A percentile compares a stretch with the other conserved stretches of the same genome.
Evolutionary conservation across 2,888 invertebrate species (phyloP).

Genomic region (Tenthredo notha): DNA sequence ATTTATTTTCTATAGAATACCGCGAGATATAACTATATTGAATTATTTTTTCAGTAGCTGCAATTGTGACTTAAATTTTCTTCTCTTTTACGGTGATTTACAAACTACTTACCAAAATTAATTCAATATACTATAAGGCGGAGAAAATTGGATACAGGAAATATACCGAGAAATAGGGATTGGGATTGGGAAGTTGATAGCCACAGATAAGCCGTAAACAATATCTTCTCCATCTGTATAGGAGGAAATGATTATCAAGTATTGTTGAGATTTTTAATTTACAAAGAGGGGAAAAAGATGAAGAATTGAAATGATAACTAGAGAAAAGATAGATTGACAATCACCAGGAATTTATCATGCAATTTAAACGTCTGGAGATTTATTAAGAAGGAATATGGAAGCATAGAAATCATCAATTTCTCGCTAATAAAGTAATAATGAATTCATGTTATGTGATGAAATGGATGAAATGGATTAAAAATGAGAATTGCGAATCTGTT

Average conservation of each 20-base stretch:
- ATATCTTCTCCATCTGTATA: conserved; percentile 25
- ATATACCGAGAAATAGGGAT: not conserved
- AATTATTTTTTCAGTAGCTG: not conserved
- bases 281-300: not conserved
- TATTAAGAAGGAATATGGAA: not conserved
- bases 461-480: not conserved
- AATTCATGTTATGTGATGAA: not conserved
- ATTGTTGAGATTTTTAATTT: not conserved
- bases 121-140: conserved; percentile 31
- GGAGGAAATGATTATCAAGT: not conserved
- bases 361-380: not conserved
- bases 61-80: not conserved
- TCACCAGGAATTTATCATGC: not conserved
- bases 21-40: not conserved
- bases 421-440: not conserved
- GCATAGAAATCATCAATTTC: not conserved
- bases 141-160: conserved; percentile 10
- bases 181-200: not conserved
- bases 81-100: not conserved
- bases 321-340: not conserved
- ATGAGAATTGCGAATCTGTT: not conserved
- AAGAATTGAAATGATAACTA: not conserved
- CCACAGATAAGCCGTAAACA: not conserved
- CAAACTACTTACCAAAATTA: conserved; percentile 5
- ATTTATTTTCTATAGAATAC: no score